phyloP scores from a whole-genome alignment of 2,888 invertebrate species.

The Abrostola tripartita region DNA sequence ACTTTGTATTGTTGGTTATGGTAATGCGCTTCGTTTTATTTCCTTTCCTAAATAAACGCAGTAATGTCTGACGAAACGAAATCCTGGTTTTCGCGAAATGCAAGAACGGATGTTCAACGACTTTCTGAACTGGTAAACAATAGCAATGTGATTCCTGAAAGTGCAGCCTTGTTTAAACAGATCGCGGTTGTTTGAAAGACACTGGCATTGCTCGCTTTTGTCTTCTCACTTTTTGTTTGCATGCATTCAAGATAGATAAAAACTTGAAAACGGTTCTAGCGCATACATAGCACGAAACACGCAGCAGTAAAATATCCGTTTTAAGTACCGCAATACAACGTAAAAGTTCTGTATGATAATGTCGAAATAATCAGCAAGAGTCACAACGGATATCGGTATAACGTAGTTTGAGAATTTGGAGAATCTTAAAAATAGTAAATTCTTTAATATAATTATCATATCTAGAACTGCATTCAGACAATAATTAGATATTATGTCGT shows the following conservation, averaged over 20 bases:
- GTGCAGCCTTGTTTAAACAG: constrained; percentile 27
- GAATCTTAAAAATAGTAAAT: too few species aligned
- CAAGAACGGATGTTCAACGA: constrained; percentile 33
- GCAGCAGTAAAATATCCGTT: constrained; percentile 47
- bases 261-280: constrained; percentile 18
- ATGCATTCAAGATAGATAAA: constrained; percentile 17
- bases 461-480: too few species aligned
- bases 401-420: background rate
- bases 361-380: constrained; percentile 15
- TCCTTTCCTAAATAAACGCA: constrained; percentile 61
- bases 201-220: constrained; percentile 36
- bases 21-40: constrained; percentile 64
- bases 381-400: background rate
- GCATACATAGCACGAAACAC: constrained; percentile 35
- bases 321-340: constrained; percentile 42
- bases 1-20: constrained; percentile 61
- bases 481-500: background rate
- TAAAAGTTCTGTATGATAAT: constrained; percentile 38
- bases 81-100: constrained; percentile 34
- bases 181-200: constrained; percentile 25
- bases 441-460: background rate
- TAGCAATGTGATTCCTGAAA: constrained; percentile 45
- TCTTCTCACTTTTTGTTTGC: constrained; percentile 33
- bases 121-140: constrained; percentile 44
- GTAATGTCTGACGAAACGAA: constrained; percentile 44